Base-by-base conservation (phyloP, 2,113 vertebrate species). In the Geococcyx californianus region DNA sequence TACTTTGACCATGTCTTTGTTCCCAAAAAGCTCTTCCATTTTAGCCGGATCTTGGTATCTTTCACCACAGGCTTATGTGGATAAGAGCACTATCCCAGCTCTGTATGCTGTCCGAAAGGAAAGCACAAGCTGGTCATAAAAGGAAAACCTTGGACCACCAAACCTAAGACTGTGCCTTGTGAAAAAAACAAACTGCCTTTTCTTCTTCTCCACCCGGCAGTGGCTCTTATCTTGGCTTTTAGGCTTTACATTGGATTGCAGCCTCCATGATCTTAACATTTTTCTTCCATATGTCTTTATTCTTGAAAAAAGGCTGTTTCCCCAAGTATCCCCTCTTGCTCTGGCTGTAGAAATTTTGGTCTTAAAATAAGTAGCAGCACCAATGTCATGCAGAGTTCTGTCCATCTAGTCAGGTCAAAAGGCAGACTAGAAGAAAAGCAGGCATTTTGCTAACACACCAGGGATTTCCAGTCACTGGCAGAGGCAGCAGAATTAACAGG, bases 401-500 rank as follows among this genome's bases (percentile, higher is more conserved):
- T 49, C 34, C 0, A 0, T 67, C 33, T 59, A 55, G 34, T 66
- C 5, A 1, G 12, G 34, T 59, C 42, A 79, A 88, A 92, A 79
- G 28, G 38, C 63, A 90, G 58, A 40, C 42, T 55, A 49, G 56
- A 89, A 84, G 58, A 89, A 86, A 94, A 93, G 40, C 34, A 59
- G 24, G 8, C 33, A 59, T 89, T 91, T 79, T 1, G 5, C 31
- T 83, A 59, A 72, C 33, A 64, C 49, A 21, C 33, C 67, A 84
- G 33, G 54, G 49, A 80, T 84, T 91, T 93, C 44, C 81, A 93
- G 84, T 52, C 40, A 77, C 49, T 84, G 81, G 18, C 63, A 89
- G 68, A 91, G 59, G 77, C 68, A 69, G 64, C 74, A 87, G 36
- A 95, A 91, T 70, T 84, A 89, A 34, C 52, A 67, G 54, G 69